Conservation (phyloP, 2,113 vertebrate species). For the Festucalex cinctus region DNA sequence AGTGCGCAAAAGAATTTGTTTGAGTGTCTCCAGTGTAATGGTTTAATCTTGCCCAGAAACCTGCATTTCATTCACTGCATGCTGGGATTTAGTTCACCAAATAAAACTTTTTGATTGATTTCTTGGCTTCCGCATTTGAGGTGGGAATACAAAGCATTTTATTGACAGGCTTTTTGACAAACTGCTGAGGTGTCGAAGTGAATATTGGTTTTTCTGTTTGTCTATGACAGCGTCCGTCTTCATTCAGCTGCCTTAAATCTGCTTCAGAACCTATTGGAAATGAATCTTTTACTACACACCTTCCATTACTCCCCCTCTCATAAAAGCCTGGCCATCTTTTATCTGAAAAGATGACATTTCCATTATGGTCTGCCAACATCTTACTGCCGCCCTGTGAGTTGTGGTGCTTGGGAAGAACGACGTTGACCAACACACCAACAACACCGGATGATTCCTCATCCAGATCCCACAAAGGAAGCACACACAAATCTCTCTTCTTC, state of each 20-base stretch:
- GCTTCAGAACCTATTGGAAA: slow-evolving; percentile 64
- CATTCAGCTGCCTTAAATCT: slow-evolving; percentile 61
- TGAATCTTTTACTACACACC: slow-evolving; percentile 63
- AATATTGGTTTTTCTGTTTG: slow-evolving; percentile 52
- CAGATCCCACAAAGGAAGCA: slow-evolving; percentile 45
- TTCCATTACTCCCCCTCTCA: slow-evolving; percentile 63
- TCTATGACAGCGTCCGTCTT: slow-evolving; percentile 63
- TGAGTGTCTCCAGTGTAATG: not conserved
- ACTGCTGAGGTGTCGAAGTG: slow-evolving; percentile 45
- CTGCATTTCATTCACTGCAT: slow-evolving; percentile 12
- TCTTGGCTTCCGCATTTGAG: slow-evolving; percentile 29
- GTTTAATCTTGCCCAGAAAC: not conserved
- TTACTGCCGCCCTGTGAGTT: slow-evolving; percentile 68
- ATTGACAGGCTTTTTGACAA: slow-evolving; percentile 48
- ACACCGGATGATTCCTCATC: slow-evolving; percentile 57
- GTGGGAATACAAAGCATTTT: slow-evolving; percentile 22
- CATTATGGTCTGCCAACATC: slow-evolving; percentile 71
- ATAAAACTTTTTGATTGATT: slow-evolving; percentile 28
- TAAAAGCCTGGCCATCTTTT: slow-evolving; percentile 62
- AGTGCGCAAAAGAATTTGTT: not conserved
- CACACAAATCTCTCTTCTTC: slow-evolving; percentile 9
- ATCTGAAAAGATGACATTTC: slow-evolving; percentile 71
- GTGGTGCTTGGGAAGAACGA: slow-evolving; percentile 55
- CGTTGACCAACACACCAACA: slow-evolving; percentile 64
- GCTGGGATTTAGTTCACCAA: slow-evolving; percentile 34